Base-by-base conservation (phyloP, 2,113 vertebrate species). In the Ia io region DNA sequence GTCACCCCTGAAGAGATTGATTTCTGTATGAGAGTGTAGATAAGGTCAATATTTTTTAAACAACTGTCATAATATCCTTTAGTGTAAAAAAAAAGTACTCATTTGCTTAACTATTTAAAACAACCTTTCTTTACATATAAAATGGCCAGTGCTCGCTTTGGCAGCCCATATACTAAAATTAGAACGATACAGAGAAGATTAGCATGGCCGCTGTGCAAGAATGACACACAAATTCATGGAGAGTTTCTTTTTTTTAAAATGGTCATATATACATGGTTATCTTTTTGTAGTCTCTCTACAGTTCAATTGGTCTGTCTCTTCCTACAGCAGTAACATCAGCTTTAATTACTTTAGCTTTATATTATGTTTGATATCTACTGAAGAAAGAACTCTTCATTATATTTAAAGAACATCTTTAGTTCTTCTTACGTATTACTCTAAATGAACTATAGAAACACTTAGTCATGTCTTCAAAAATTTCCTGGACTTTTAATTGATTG, bases 71-170 rank as follows among this genome's bases (percentile, higher is more conserved):
- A 42, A 61, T 56, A 82, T 85, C 4, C 16, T 71, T 74, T 20
- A 67, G 18, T 51, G 35, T n/a, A n/a, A n/a, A 44, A 88, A 91
- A 65, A 74, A 79, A 63, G 37, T 8, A 77, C 23, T 90, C 16
- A 71, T 86, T 87, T 87, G 32, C 13, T 76, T 71, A 35, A 12
- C 91, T 42, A 79, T 88, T 82, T 83, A 80, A 92, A 89, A 71
- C 5, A n/a, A 5, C 5, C 6, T 74, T n/a, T 73, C 14, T 13
- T 70, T 65, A 63, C 42, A 49, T 35, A 17, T n/a, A 61, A 71
- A 84, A 56, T 56, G 77, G 37, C 51, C n/a, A 49, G 59, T 61
- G 59, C 10, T 61, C 4, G 25, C 10, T 61, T 61, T 28, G 23
- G 25, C 23, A 61, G 25, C 10, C 28, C 59, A 61, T 28, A 28